Conservation (phyloP, 2,113 vertebrate genomes). For the Acrocephalus arundinaceus region DNA sequence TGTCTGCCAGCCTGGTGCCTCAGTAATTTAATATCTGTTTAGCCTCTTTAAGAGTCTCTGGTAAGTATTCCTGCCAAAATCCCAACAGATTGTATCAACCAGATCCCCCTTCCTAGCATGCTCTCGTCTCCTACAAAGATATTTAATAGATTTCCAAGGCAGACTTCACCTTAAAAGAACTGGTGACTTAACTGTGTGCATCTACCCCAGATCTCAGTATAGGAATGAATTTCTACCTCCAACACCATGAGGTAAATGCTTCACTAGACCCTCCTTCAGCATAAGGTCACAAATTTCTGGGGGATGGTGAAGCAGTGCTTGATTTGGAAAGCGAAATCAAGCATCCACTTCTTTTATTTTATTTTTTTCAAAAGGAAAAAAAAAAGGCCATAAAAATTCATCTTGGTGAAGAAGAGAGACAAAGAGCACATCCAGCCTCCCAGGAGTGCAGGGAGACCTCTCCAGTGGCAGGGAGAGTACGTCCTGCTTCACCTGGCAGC, state of each 20-base stretch:
- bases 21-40: neutral
- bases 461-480: neutral
- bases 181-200: neutral
- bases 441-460: neutral
- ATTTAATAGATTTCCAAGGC: neutral
- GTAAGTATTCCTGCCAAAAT: neutral
- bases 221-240: neutral
- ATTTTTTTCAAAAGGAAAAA: neutral
- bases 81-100: neutral
- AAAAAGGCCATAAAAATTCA: neutral
- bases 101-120: neutral
- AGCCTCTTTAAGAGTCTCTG: neutral
- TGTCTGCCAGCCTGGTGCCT: neutral
- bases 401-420: neutral
- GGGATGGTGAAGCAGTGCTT: neutral
- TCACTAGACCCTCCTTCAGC: neutral
- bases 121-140: neutral
- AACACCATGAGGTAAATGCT: neutral
- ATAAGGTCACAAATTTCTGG: neutral
- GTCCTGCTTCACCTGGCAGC: conserved; percentile 14
- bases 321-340: neutral
- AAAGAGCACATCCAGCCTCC: neutral
- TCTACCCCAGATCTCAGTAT: neutral
- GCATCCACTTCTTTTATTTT: neutral
- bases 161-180: conserved; percentile 1